Evolutionary conservation across 2,888 invertebrate genomes (phyloP).

Genomic region (Papilio elwesi): DNA sequence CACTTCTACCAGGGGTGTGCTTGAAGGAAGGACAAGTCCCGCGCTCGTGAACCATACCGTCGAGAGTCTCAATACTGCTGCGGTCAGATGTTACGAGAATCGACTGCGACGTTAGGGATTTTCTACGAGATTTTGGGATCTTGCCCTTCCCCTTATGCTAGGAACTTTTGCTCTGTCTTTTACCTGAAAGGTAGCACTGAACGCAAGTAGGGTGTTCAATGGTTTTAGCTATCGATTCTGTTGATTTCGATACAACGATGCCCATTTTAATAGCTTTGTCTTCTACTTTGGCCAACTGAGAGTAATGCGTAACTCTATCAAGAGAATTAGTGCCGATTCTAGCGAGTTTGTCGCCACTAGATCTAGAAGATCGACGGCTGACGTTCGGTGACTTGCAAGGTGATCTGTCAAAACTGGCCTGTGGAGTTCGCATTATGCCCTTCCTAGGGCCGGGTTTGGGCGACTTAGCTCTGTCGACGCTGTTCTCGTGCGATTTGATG

Average conservation of each 20-base stretch:
- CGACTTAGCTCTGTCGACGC: conserved; percentile 73
- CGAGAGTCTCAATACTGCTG: conserved; percentile 76
- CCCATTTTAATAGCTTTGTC: conserved; percentile 82
- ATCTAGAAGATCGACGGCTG: conserved; percentile 75
- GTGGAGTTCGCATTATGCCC: conserved; percentile 81
- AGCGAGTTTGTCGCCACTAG: conserved; percentile 74
- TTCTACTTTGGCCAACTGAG: conserved; percentile 78
- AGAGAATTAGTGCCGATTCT: conserved; percentile 78
- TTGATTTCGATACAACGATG: conserved; percentile 83
- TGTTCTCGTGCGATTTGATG: conserved; percentile 78
- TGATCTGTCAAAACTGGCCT: conserved; percentile 79
- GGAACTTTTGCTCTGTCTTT: conserved; percentile 84
- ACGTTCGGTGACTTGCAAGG: conserved; percentile 77
- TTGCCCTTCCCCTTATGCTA: conserved; percentile 88
- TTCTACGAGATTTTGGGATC: conserved; percentile 82
- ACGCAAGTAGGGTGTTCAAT: conserved; percentile 89
- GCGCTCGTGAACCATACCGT: conserved; percentile 64
- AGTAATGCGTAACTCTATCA: conserved; percentile 78
- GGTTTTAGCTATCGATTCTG: conserved; percentile 81
- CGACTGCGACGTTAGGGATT: conserved; percentile 66
- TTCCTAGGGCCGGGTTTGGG: conserved; percentile 80
- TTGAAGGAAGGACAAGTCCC: conserved; percentile 68
- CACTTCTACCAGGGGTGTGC: conserved; percentile 60
- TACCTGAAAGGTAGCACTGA: conserved; percentile 88
- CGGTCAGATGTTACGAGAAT: conserved; percentile 74